Evolutionary conservation across 1,140 invertebrate genomes (phyloP).

Genomic region (Lucilia cuprina): DNA sequence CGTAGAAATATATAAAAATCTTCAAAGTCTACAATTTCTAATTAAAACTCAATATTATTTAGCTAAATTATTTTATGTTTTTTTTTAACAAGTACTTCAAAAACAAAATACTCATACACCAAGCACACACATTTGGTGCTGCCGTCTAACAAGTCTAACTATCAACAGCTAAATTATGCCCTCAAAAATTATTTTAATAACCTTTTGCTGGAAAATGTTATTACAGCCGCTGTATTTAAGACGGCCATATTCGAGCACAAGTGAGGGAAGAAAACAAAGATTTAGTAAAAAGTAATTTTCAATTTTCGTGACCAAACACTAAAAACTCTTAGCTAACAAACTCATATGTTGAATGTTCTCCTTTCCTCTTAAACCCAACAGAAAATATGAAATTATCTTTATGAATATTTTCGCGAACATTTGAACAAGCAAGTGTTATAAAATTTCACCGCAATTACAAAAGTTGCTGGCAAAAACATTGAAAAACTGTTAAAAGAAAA

Average conservation of each 20-base stretch:
- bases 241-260: not conserved
- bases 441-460: conserved; percentile 25
- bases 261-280: not conserved
- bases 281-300: conserved; percentile 32
- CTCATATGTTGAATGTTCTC: not conserved
- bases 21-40: conserved; percentile 22
- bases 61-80: not conserved
- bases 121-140: not conserved
- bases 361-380: not conserved
- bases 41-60: conserved; percentile 28
- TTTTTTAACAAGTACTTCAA: not conserved
- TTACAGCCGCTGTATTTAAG: conserved; percentile 16
- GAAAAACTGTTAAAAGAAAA: conserved; percentile 15
- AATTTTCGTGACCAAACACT: conserved; percentile 31
- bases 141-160: not conserved
- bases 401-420: not conserved
- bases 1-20: too few relatives aligned
- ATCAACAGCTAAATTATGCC: conserved; percentile 28
- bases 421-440: not conserved
- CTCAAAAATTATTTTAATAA: conserved; percentile 34
- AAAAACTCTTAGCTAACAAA: not conserved
- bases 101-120: not conserved
- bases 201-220: conserved; percentile 1
- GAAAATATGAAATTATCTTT: not conserved
- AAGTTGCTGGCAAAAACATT: conserved; percentile 13